Base-by-base conservation (phyloP, 2,113 vertebrate species). In the Rhynchomys soricoides region DNA sequence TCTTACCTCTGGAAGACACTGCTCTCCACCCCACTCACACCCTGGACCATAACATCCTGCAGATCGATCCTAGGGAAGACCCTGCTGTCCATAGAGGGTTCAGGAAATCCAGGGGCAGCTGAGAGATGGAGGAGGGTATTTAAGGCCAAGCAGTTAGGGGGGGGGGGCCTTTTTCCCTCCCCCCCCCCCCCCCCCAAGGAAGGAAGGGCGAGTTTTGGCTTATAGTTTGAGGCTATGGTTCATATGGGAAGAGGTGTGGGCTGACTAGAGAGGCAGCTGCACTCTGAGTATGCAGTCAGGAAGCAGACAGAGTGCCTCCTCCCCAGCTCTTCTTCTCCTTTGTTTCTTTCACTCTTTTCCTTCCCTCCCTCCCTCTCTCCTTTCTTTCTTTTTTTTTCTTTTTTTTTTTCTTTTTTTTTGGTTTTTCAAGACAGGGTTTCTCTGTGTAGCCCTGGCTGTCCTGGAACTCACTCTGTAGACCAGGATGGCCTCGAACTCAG, bases 281-380 rank as follows among this genome's bases (percentile, higher is more conserved):
- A 12, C 5, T 31, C 57, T 26, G 7, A 43, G 52, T 16, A 59
- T 7, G 7, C 4, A 37, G 16, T 57, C 55, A 57, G 21, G 52
- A 82, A 37, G 31, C 3, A 55, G 31, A 19, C 31, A 21, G 74
- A 77, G 4, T 1, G 5, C 57, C 11, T 11, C 11, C 43, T 29
- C n/a, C 29, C 7, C 19, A 40, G 34, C n/a, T n/a, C n/a, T n/a
- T n/a, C n/a, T 45, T 45, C n/a, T 24, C 43, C 45, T 43, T 43
- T 74, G 17, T 73, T n/a, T 73, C 3, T 73, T 48, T 75, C 29
- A 24, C 40, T 74, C 5, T 22, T 74, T 74, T 17, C 4, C 24
- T 10, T 43, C 9, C 3, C 9, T 1, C 7, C 17, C 52, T 52
- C 22, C 0, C 37, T 79, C 19, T n/a, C 4, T 66, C 31, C 9